These are phyloP conservation scores for Stenchaetothrips biformis DNA, from an alignment of 2,888 invertebrate species.

Conservation along the genomic window DNA sequence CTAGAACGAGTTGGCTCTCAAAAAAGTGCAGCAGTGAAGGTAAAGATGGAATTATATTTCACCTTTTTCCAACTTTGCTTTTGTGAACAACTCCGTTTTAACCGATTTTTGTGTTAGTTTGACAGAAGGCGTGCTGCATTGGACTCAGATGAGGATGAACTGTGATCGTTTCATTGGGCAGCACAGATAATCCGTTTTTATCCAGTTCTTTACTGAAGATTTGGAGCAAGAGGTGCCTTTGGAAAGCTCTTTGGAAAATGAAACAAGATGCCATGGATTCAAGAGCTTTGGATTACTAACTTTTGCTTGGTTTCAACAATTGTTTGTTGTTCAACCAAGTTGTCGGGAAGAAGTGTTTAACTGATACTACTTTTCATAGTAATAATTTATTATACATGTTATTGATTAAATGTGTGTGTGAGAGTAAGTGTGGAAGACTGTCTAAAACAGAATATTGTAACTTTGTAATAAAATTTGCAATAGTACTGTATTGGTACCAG, in stretches of 20 bases:
- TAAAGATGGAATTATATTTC: constrained; percentile 38
- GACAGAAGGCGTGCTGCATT: constrained; percentile 82
- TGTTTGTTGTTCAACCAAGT: neutral
- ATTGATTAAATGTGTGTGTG: neutral
- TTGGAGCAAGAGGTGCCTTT: neutral
- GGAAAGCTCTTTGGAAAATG: neutral
- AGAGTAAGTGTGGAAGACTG: neutral
- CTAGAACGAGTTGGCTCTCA: constrained; percentile 83
- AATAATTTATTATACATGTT: neutral
- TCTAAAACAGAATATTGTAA: neutral
- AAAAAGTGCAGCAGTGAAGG: constrained; percentile 70
- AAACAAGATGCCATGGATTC: neutral
- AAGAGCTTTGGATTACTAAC: neutral
- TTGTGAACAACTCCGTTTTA: constrained; percentile 15
- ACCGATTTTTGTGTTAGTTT: constrained; percentile 54
- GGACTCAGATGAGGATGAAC: constrained; percentile 75
- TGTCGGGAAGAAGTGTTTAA: neutral
- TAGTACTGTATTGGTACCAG: neutral
- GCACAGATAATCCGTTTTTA: too few species aligned
- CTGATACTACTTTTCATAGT: neutral
- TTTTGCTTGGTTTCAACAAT: neutral
- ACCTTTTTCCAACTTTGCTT: neutral
- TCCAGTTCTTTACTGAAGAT: neutral
- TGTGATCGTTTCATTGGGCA: constrained; percentile 33
- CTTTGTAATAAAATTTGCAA: neutral